A percentile compares a stretch with the other conserved stretches of the same genome.
Evolutionary conservation across 1,140 invertebrate species (phyloP).

Genomic region (Drosophila simulans): DNA sequence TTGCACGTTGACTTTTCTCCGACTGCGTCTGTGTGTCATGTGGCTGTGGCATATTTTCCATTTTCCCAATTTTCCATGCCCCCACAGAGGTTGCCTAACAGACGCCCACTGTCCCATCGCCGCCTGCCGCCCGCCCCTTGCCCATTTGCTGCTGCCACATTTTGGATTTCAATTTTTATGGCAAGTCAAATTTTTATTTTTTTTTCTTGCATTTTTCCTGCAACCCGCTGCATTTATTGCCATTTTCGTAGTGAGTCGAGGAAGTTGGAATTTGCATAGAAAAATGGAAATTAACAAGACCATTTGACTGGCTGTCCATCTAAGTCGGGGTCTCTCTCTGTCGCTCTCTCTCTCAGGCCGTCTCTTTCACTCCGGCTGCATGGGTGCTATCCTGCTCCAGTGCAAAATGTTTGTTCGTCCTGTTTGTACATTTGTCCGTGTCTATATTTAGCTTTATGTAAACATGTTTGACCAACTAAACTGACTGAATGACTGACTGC

Average conservation of each 20-base stretch:
- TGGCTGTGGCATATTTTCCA: slow-evolving; percentile 73
- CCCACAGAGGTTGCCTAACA: slow-evolving; percentile 72
- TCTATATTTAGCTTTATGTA: slow-evolving; percentile 72
- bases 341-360: not conserved
- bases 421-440: slow-evolving; percentile 66
- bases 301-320: slow-evolving; percentile 76
- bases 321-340: slow-evolving; percentile 12
- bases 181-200: slow-evolving; percentile 74
- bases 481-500: slow-evolving; percentile 80
- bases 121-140: not conserved
- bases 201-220: not conserved
- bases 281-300: slow-evolving; percentile 84
- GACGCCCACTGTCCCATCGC: slow-evolving; percentile 59
- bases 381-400: slow-evolving; percentile 15
- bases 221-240: slow-evolving; percentile 55
- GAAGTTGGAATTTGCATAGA: slow-evolving; percentile 83
- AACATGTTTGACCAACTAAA: slow-evolving; percentile 82
- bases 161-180: slow-evolving; percentile 81
- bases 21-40: slow-evolving; percentile 57
- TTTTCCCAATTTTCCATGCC: slow-evolving; percentile 52
- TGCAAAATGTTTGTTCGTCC: slow-evolving; percentile 38
- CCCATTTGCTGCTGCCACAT: slow-evolving; percentile 30
- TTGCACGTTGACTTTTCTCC: slow-evolving; percentile 78
- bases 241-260: slow-evolving; percentile 66
- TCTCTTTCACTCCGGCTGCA: not conserved